phyloP scores from a whole-genome alignment of 2,797 vertebrate species.

The Amblyopsis hoosieri region DNA sequence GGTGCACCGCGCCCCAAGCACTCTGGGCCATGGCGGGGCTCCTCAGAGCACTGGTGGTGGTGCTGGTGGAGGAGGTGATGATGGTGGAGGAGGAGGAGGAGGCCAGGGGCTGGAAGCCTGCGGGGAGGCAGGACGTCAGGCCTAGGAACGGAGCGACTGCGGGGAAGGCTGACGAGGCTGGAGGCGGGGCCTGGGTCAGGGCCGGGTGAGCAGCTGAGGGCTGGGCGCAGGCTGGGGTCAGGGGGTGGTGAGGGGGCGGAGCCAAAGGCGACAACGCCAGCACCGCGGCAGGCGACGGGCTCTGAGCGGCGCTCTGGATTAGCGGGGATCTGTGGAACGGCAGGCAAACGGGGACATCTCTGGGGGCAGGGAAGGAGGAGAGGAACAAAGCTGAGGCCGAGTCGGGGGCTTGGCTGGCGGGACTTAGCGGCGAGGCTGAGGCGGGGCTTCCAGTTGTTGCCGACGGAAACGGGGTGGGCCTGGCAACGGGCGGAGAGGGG shows the following conservation, averaged over 20 bases:
- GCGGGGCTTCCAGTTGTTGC: conserved; percentile 2
- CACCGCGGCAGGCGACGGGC: conserved; percentile 12
- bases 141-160: conserved; percentile 29
- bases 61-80: conserved; percentile 17
- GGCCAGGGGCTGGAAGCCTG: conserved; percentile 28
- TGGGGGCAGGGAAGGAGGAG: conserved; percentile 31
- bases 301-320: conserved; percentile 28
- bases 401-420: conserved; percentile 26
- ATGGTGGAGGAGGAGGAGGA: not conserved
- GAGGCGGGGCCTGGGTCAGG: conserved; percentile 1
- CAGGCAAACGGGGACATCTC: conserved; percentile 44
- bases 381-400: conserved; percentile 22
- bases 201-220: conserved; percentile 6
- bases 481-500: conserved; percentile 7
- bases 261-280: not conserved
- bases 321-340: conserved; percentile 49
- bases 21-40: conserved; percentile 51
- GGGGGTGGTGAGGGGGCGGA: not conserved
- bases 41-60: conserved; percentile 8
- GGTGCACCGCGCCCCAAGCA: conserved; percentile 72
- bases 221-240: conserved; percentile 15
- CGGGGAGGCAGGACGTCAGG: conserved; percentile 36
- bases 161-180: conserved; percentile 18
- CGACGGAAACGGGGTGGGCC: not conserved
- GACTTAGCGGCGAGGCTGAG: not conserved